A percentile compares a stretch with the other conserved stretches of the same genome.
These are phyloP conservation scores for Fratercula arctica DNA, from an alignment of 2,797 vertebrate genomes.

Conservation along the genomic window DNA sequence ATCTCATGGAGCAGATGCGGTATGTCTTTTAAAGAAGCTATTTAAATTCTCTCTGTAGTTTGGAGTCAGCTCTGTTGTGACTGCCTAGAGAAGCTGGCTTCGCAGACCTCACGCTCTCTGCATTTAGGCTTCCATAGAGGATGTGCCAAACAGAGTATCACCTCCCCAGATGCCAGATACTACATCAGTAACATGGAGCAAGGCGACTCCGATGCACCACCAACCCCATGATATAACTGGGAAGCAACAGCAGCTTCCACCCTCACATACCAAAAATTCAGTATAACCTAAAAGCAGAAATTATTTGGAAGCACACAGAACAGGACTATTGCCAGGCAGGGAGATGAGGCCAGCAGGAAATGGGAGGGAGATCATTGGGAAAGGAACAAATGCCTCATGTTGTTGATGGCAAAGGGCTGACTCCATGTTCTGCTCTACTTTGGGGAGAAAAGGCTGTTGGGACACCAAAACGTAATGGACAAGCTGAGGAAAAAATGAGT, in stretches of 20 bases:
- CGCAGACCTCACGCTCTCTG: background rate
- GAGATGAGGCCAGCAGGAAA: slow-evolving; percentile 11
- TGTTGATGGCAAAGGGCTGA: background rate
- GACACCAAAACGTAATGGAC: background rate
- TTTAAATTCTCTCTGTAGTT: background rate
- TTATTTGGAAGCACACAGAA: background rate
- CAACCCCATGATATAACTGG: background rate
- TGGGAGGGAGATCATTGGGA: background rate
- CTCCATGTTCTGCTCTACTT: background rate
- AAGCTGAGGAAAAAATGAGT: background rate
- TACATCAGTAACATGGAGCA: background rate
- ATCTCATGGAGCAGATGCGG: background rate
- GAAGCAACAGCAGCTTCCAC: background rate
- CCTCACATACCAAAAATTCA: background rate
- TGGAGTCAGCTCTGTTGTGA: background rate
- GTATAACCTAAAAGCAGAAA: background rate
- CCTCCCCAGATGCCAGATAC: background rate
- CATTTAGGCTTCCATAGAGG: background rate
- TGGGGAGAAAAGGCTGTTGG: background rate
- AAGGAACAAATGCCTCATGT: slow-evolving; percentile 2
- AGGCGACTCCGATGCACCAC: background rate
- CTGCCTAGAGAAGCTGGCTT: background rate
- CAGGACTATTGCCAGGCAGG: background rate
- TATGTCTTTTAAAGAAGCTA: background rate
- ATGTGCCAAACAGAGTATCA: background rate